Conservation (phyloP, 2,888 invertebrate species). For the Eurytoma californica region DNA sequence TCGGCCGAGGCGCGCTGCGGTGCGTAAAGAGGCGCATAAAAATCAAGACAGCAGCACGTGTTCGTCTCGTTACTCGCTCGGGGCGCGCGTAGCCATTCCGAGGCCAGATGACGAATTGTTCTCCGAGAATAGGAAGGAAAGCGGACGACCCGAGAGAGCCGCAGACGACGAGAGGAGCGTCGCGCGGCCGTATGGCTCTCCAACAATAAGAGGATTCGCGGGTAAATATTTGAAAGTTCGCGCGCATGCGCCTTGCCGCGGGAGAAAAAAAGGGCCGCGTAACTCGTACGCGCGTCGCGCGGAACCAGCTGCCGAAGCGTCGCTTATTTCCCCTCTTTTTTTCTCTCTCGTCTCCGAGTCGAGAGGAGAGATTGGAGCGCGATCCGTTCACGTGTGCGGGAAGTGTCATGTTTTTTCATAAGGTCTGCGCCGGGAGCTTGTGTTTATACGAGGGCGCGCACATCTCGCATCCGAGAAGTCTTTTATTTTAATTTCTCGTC, state of each 20-base stretch:
- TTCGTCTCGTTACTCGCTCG: slow-evolving; percentile 56
- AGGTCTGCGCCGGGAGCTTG: too few relatives aligned
- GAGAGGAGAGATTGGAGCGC: neutral
- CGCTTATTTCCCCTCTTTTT: too few relatives aligned
- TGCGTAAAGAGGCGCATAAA: slow-evolving; percentile 50
- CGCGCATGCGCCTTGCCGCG: slow-evolving; percentile 47
- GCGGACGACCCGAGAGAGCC: neutral
- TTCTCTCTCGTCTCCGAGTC: neutral
- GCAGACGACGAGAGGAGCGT: slow-evolving; percentile 1
- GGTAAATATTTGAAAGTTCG: slow-evolving; percentile 71
- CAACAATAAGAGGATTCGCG: slow-evolving; percentile 69
- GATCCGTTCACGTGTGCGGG: neutral
- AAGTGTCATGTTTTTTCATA: neutral
- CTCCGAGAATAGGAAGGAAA: slow-evolving; percentile 60
- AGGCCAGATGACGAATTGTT: slow-evolving; percentile 68
- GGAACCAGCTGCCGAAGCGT: too few relatives aligned
- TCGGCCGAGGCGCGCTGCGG: slow-evolving; percentile 17
- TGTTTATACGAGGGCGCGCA: too few relatives aligned
- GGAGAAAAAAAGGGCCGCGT: too few relatives aligned
- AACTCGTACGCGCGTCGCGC: too few relatives aligned
- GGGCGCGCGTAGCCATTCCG: slow-evolving; percentile 59
- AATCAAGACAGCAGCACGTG: slow-evolving; percentile 55
- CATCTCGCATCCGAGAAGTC: neutral
- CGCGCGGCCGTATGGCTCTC: slow-evolving; percentile 10
- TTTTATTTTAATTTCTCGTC: too few relatives aligned